These are phyloP conservation scores for Anguilla rostrata DNA, from an alignment of 2,113 vertebrate species.

Conservation along the genomic window DNA sequence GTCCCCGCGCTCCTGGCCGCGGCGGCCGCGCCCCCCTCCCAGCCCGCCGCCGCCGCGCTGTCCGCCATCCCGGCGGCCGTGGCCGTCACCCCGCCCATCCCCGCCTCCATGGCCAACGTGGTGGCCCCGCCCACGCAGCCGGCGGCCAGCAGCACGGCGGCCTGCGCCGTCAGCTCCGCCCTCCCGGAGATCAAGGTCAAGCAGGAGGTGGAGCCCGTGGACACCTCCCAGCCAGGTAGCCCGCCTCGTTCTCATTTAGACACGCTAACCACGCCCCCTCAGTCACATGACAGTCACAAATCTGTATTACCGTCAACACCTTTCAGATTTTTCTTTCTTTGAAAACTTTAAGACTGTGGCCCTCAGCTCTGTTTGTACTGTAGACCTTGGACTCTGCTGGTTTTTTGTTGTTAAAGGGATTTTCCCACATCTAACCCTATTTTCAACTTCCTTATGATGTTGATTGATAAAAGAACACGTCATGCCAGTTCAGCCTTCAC, in stretches of 20 bases:
- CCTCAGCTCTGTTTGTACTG: too few species aligned
- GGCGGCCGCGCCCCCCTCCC: constrained; percentile 79
- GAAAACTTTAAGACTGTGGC: too few species aligned
- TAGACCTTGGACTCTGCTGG: too few species aligned
- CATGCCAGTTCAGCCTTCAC: too few species aligned
- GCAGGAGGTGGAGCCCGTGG: constrained; percentile 78
- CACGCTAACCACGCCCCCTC: too few species aligned
- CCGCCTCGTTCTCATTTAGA: constrained; percentile 8
- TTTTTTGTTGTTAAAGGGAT: too few species aligned
- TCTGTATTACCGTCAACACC: too few species aligned
- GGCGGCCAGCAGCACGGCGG: constrained; percentile 61
- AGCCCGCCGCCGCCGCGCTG: constrained; percentile 80
- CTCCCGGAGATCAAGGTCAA: constrained; percentile 79
- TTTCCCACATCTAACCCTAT: too few species aligned
- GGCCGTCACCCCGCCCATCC: constrained; percentile 53
- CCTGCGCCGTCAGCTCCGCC: constrained; percentile 65
- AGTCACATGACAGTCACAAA: too few species aligned
- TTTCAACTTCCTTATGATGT: too few species aligned
- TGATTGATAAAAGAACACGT: too few species aligned
- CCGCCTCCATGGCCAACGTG: constrained; percentile 58
- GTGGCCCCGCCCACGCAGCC: constrained; percentile 69
- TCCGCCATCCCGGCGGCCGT: constrained; percentile 70
- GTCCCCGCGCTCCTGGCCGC: constrained; percentile 76
- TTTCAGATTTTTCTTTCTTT: too few species aligned
- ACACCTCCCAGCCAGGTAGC: constrained; percentile 43